Percentiles rank a stretch among this genome's conserved stretches.
Evolutionary conservation across 1,140 invertebrate species (phyloP).

Genomic region (Eubasilissa regina): DNA sequence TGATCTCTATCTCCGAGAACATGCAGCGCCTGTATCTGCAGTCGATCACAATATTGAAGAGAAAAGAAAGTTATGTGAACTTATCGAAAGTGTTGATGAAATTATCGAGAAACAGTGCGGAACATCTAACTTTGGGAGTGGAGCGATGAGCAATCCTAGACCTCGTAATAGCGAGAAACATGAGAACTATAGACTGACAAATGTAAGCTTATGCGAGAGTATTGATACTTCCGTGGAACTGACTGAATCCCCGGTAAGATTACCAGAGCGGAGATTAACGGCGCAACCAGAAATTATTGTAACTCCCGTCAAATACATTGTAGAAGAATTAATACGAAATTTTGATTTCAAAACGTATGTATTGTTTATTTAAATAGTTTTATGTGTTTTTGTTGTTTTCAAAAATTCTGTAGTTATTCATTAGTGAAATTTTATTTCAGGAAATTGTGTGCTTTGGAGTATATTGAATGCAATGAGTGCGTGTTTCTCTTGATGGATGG

Average conservation of each 20-base stretch:
- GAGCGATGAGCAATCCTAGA: background rate
- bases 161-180: too few relatives aligned
- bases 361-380: background rate
- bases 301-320: background rate
- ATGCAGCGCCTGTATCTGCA: background rate
- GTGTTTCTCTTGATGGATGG: background rate
- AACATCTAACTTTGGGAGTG: background rate
- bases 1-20: constrained; percentile 1
- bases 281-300: background rate
- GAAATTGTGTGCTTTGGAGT: constrained; percentile 3
- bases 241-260: background rate
- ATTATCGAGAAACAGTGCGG: background rate
- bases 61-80: background rate
- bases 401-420: too few relatives aligned
- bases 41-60: background rate
- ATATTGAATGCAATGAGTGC: background rate
- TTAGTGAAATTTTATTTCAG: constrained; percentile 9
- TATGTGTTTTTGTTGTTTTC: too few relatives aligned
- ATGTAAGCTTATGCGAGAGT: constrained; percentile 22
- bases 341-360: constrained; percentile 13
- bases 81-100: constrained; percentile 4
- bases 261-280: background rate
- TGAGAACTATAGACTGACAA: background rate
- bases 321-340: constrained; percentile 23
- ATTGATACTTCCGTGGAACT: background rate